Conservation (phyloP, 1,140 invertebrate species). For the Drosophila ogumai region DNA sequence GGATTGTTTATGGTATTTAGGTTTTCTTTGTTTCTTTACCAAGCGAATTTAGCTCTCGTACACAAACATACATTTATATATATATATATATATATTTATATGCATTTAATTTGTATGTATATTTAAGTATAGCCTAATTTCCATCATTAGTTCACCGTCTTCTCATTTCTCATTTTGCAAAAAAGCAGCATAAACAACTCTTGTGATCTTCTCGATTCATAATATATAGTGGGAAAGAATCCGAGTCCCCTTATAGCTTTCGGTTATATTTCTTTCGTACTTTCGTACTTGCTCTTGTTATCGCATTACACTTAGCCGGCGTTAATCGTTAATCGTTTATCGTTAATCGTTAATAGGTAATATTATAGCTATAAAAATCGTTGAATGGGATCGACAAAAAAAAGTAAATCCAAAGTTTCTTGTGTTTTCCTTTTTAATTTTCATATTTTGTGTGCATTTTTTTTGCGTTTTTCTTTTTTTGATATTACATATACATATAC, state of each 20-base stretch:
- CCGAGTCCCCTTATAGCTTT: slow-evolving; percentile 30
- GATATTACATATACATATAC: slow-evolving; percentile 75
- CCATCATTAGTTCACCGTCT: slow-evolving; percentile 7
- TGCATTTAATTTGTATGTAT: slow-evolving; percentile 41
- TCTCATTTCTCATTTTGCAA: slow-evolving; percentile 31
- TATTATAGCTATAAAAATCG: slow-evolving; percentile 54
- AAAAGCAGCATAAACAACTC: slow-evolving; percentile 66
- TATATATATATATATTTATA: slow-evolving; percentile 22
- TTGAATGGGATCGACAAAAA: slow-evolving; percentile 30
- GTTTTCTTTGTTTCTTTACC: slow-evolving; percentile 32
- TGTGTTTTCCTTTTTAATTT: slow-evolving; percentile 31
- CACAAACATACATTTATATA: slow-evolving; percentile 27
- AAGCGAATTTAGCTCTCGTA: slow-evolving; percentile 49
- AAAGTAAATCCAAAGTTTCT: slow-evolving; percentile 21
- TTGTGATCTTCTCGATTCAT: slow-evolving; percentile 30
- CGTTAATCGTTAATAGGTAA: slow-evolving; percentile 30
- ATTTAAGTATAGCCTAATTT: slow-evolving; percentile 42
- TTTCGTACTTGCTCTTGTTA: slow-evolving; percentile 5
- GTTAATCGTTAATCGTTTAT: slow-evolving; percentile 24
- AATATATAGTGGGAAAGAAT: slow-evolving; percentile 7
- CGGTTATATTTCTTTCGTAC: slow-evolving; percentile 33
- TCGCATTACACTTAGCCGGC: slow-evolving; percentile 54
- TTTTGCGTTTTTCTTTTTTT: slow-evolving; percentile 23
- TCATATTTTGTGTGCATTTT: slow-evolving; percentile 51
- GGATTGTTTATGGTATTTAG: slow-evolving; percentile 32